Percentiles rank a stretch among this genome's conserved stretches.
These are phyloP conservation scores for Maccullochella peelii DNA, from an alignment of 2,113 vertebrate genomes.

Conservation along the genomic window DNA sequence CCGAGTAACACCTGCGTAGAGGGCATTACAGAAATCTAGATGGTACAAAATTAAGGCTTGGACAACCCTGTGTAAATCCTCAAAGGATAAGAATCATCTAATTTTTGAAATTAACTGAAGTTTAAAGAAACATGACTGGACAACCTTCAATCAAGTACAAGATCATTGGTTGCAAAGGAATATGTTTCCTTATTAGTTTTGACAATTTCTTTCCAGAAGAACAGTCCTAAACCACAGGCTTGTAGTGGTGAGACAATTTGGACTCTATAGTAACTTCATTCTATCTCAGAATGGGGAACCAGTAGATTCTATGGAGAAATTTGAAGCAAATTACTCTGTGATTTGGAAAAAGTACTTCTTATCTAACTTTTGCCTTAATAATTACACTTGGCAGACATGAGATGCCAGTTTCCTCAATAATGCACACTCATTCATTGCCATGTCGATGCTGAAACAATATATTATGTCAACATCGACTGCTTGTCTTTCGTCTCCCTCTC, in stretches of 20 bases:
- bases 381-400: background rate
- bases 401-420: background rate
- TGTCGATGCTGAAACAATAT: conserved; percentile 22
- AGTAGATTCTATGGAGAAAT: background rate
- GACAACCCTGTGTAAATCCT: no score
- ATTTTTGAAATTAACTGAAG: no score
- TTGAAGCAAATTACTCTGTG: background rate
- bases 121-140: no score
- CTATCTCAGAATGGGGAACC: background rate
- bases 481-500: conserved; percentile 19
- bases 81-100: no score
- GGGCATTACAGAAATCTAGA: no score
- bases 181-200: background rate
- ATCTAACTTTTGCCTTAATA: background rate
- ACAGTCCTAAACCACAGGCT: background rate
- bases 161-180: background rate
- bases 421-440: conserved; percentile 17
- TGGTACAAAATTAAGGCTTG: no score
- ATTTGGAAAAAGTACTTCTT: background rate
- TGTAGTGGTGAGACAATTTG: background rate
- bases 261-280: background rate
- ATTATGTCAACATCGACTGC: conserved; percentile 37
- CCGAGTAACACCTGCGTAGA: no score
- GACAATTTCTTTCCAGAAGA: background rate
- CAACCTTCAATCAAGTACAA: background rate